Evolutionary conservation across 2,888 invertebrate genomes (phyloP), one percentile per base, ranked within the genome.

Genomic region (Plagodis pulveraria): DNA sequence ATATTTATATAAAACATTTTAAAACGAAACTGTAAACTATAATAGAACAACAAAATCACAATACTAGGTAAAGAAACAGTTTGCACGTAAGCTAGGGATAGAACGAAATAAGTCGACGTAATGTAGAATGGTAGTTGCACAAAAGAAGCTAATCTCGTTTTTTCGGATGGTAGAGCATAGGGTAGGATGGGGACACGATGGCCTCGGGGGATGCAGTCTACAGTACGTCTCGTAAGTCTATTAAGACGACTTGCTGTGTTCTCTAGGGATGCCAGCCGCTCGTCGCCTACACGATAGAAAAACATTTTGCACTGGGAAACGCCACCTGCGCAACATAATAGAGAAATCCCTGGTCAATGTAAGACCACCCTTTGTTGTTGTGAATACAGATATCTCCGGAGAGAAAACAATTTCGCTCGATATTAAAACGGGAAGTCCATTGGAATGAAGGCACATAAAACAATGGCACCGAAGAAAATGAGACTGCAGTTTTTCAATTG

Each of bases 151-250:
- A 88, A 88, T 88, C 81, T 81, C 74, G 82, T 87, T 84, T 87
- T 87, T 86, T 80, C 77, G 71, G 71, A 71, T 65, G 60, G 49
- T 49, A 36, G 36, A 75, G 74, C 69, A 72, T 77, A 76, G 82
- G 80, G 82, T 74, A 76, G 77, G 70, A 70, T 69, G 80, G 80
- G 84, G 83, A 81, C 77, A 78, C 76, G 79, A 77, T 77, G 71
- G 81, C 87, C 89, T 76, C 80, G 64, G 77, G 87, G 88, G 86
- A 83, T 80, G 79, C 77, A 81, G 81, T 80, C 83, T 78, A 81
- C 81, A 74, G 79, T 81, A 83, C 83, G 83, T 83, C 83, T 84
- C 80, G 22, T 88, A 89, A 91, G 88, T 90, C 89, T 89, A 90
- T 91, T 91, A 91, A 87, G 88, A 86, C 84, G 86, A 86, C 87